Percentiles rank a stretch among this genome's conserved stretches.
Evolutionary conservation across 2,888 invertebrate genomes (phyloP).

Genomic region (Mechanitis mazaeus): DNA sequence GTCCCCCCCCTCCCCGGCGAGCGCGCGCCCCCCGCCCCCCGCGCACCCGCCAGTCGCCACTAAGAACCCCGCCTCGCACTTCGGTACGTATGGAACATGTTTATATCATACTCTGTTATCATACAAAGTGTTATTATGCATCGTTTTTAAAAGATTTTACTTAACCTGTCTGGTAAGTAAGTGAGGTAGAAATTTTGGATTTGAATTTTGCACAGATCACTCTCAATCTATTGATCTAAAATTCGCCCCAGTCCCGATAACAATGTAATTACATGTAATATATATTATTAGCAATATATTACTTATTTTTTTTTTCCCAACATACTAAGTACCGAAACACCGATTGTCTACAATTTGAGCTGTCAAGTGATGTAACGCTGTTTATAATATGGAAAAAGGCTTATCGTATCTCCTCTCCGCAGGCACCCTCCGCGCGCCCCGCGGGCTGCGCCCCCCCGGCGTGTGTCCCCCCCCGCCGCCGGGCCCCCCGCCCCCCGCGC

Average conservation of each 20-base stretch:
- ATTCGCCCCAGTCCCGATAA: too few species aligned
- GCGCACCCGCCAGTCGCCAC: conserved; percentile 57
- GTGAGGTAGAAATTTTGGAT: too few species aligned
- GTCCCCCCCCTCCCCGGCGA: conserved; percentile 63
- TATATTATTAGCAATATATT: too few species aligned
- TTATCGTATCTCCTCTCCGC: conserved; percentile 13
- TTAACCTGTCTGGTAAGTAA: too few species aligned
- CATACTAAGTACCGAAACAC: too few species aligned
- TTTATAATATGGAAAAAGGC: too few species aligned
- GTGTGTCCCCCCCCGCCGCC: conserved; percentile 78
- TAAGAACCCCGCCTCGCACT: conserved; percentile 67
- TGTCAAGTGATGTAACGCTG: neutral
- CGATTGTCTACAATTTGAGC: neutral
- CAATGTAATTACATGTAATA: too few species aligned
- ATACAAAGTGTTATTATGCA: too few species aligned
- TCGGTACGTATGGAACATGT: conserved; percentile 43
- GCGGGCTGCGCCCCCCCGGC: conserved; percentile 74
- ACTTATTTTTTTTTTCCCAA: neutral
- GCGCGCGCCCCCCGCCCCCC: conserved; percentile 40
- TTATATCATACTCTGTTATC: too few species aligned
- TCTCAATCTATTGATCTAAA: too few species aligned
- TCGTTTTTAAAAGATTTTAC: too few species aligned
- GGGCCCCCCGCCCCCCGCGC: conserved; percentile 72
- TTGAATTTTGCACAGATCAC: too few species aligned
- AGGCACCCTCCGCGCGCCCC: conserved; percentile 68